A percentile compares a stretch with the other conserved stretches of the same genome.
Evolutionary conservation across 2,797 vertebrate genomes (phyloP).

Genomic region (Enoplosus armatus): DNA sequence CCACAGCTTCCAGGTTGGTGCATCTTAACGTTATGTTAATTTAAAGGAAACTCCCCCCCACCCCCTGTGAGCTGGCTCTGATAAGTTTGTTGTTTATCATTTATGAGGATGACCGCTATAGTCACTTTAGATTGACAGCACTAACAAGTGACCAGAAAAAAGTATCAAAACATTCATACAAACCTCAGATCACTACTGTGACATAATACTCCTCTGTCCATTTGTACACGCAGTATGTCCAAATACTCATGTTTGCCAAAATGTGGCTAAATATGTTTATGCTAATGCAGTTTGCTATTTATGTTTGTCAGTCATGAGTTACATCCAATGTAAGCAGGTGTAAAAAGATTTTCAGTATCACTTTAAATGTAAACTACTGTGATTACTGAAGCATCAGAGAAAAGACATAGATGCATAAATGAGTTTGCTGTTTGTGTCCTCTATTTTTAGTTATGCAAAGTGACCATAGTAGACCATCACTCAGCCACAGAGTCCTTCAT

Average conservation of each 20-base stretch:
- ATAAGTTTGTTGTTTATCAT: too few relatives aligned
- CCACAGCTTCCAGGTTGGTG: conserved; percentile 94
- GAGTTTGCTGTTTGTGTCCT: neutral
- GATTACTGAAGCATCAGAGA: neutral
- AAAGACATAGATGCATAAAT: neutral
- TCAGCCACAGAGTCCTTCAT: conserved; percentile 99
- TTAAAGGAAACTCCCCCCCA: too few relatives aligned
- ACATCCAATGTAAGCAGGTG: neutral
- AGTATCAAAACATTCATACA: neutral
- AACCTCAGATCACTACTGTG: neutral
- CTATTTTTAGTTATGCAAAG: conserved; percentile 89
- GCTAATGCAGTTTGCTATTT: neutral
- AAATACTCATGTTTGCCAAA: neutral
- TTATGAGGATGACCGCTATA: too few relatives aligned
- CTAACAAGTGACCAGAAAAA: neutral
- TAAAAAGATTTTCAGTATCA: neutral
- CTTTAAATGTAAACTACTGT: neutral
- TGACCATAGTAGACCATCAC: conserved; percentile 99
- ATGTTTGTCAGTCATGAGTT: neutral
- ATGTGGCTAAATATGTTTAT: neutral
- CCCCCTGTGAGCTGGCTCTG: too few relatives aligned
- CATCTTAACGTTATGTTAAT: neutral
- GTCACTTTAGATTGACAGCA: neutral
- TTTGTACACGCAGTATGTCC: neutral
- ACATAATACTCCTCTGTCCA: neutral